phyloP scores from a whole-genome alignment of 2,797 vertebrate genomes.

The Echeneis naucrates region DNA sequence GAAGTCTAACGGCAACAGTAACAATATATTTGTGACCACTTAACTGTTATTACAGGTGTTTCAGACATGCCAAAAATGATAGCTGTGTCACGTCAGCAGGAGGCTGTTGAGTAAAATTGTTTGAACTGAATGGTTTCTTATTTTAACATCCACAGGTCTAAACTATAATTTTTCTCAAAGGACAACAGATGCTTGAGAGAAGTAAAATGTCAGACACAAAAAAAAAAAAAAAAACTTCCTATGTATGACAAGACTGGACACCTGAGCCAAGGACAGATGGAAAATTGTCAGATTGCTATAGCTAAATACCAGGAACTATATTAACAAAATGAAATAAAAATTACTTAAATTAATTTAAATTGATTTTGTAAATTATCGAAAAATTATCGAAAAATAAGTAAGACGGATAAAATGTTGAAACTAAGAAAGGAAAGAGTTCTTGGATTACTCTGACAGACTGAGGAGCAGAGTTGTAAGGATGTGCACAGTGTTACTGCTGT shows the following conservation, averaged over 20 bases:
- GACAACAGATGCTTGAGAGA: slow-evolving; percentile 2
- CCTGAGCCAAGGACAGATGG: too few relatives aligned
- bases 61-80: neutral
- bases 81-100: neutral
- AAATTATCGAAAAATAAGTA: too few relatives aligned
- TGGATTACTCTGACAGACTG: too few relatives aligned
- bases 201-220: neutral
- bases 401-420: too few relatives aligned
- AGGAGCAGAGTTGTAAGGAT: too few relatives aligned
- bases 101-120: slow-evolving; percentile 2
- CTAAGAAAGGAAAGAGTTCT: neutral
- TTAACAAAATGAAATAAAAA: too few relatives aligned
- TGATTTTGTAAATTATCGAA: too few relatives aligned
- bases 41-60: slow-evolving; percentile 7
- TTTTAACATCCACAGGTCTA: neutral
- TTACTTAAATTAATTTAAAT: too few relatives aligned
- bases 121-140: slow-evolving; percentile 1
- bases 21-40: neutral
- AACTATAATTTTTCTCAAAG: slow-evolving; percentile 17
- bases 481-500: too few relatives aligned
- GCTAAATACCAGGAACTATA: too few relatives aligned
- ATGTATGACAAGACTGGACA: too few relatives aligned
- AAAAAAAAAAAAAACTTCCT: neutral
- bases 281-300: too few relatives aligned
- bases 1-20: neutral